Evolutionary conservation across 2,888 invertebrate genomes (phyloP), one percentile per base, ranked within the genome.

Genomic region (Ennomos erosarius): DNA sequence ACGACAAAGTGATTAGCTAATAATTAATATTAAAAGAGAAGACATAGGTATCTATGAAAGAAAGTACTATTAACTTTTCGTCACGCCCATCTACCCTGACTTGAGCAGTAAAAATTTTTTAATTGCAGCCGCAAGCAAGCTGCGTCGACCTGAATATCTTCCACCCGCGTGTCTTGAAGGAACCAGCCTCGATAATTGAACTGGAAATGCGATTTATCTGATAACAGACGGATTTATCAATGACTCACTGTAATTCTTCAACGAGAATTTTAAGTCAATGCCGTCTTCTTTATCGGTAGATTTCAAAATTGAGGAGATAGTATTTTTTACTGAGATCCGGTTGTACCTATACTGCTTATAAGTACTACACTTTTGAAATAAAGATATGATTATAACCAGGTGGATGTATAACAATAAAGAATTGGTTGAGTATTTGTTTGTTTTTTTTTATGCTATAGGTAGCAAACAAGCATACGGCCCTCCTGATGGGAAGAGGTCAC

Each of bases 121-220:
- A 80, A 85, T 80, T 81, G 73, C 74, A 69, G 69, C 72, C 68
- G 67, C 75, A 66, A 73, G 73, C 64, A 59, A 62, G 61, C 69
- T 68, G 68, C 69, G 65, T 59, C 73, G 78, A 72, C 81, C 78
- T 82, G 76, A 78, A 86, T 85, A 77, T 75, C 75, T 75, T 73
- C 66, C 64, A 72, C 66, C 72, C 59, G 56, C 67, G 55, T 48
- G 49, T 59, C 58, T 65, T 55, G 63, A 65, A 74, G 65, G 68
- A 73, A 75, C 73, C 73, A 68, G 67, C 67, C 64, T 70, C 66
- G 68, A 70, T 76, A 69, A 74, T 71, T 71, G 62, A 69, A 68
- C 70, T 65, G 67, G 73, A 72, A 73, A 73, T 76, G 70, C 67
- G 67, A 73, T 73, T 71, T 69, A 74, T 68, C 65, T 60, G 72